Evolutionary conservation across 2,113 vertebrate genomes (phyloP), one percentile per base, ranked within the genome.

Genomic region (Cyrtonyx montezumae): DNA sequence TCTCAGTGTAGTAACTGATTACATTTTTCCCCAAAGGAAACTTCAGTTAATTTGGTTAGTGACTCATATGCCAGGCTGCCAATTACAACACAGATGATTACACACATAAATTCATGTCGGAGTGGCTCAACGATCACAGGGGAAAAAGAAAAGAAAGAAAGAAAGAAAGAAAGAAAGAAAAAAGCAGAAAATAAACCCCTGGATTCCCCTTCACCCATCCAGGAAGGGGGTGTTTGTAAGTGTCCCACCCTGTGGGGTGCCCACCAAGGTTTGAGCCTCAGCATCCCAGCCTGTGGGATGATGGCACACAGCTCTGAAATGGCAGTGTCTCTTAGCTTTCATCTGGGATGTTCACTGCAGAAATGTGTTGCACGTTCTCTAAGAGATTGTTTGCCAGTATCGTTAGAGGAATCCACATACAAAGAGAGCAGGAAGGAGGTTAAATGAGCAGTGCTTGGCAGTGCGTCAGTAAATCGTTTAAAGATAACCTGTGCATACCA

Each of bases 1-100:
- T 95, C 91, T 46, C 95, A 97, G 96, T 93, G 96, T 97, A 97
- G 88, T 96, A 97, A 97, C 97, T 97, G 97, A 98, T 97, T 96
- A 96, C 95, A 96, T 97, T 98, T 97, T 97, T 97, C 97, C 97
- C 97, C 95, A 97, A 97, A 98, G 98, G 97, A 98, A 98, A 97
- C 97, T 98, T 97, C 96, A 97, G 97, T 98, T 97, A 97, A 98
- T 98, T 97, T 97, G 96, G 96, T 97, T 83, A 89, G 96, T 98
- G 98, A 98, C 96, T 98, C 97, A 97, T 97, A 95, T 96, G 93
- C 96, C 97, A 96, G 96, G 94, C 97, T 97, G 97, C 97, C 97
- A 97, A 96, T 98, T 96, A 96, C 97, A 96, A 97, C 97, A 97
- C 96, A 97, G 96, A 96, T 96, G 94, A 96, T 94, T 96, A 96